Conservation (phyloP, 2,888 invertebrate genomes). For the Caenorhabditis sp. region DNA sequence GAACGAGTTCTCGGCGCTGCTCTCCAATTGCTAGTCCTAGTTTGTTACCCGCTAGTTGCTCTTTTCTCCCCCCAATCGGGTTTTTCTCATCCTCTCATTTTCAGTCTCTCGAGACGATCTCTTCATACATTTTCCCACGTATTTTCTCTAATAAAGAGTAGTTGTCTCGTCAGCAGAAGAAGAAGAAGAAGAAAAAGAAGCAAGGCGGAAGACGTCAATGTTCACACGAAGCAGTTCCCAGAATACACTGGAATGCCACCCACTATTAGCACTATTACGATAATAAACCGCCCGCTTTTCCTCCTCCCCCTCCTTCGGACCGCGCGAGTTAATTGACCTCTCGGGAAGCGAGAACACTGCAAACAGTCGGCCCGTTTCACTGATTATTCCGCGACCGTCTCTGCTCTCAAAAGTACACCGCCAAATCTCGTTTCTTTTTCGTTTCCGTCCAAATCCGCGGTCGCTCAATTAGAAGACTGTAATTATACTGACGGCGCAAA, state of each 20-base stretch:
- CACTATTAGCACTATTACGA: constrained; percentile 48
- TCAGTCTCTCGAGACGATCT: constrained; percentile 21
- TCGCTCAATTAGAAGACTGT: constrained; percentile 30
- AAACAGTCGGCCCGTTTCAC: neutral
- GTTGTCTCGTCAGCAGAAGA: too few species aligned
- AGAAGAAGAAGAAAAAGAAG: neutral
- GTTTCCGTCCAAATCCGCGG: constrained; percentile 1
- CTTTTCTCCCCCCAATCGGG: constrained; percentile 1
- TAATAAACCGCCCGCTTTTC: constrained; percentile 32
- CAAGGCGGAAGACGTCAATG: constrained; percentile 14
- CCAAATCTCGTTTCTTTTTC: neutral
- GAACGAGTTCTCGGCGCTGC: constrained; percentile 48
- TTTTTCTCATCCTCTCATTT: constrained; percentile 14
- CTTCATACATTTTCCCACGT: neutral
- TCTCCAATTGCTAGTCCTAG: constrained; percentile 47
- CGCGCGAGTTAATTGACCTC: constrained; percentile 43
- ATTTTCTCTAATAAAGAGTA: constrained; percentile 13
- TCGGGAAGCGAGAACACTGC: constrained; percentile 6
- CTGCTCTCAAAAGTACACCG: neutral
- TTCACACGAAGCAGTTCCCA: constrained; percentile 45
- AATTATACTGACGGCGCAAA: constrained; percentile 16
- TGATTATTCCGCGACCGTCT: constrained; percentile 16
- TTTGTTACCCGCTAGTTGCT: neutral
- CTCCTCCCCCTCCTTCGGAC: neutral
- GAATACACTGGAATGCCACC: constrained; percentile 7